Conservation (phyloP, 2,113 vertebrate species). For the Mus pahari region DNA sequence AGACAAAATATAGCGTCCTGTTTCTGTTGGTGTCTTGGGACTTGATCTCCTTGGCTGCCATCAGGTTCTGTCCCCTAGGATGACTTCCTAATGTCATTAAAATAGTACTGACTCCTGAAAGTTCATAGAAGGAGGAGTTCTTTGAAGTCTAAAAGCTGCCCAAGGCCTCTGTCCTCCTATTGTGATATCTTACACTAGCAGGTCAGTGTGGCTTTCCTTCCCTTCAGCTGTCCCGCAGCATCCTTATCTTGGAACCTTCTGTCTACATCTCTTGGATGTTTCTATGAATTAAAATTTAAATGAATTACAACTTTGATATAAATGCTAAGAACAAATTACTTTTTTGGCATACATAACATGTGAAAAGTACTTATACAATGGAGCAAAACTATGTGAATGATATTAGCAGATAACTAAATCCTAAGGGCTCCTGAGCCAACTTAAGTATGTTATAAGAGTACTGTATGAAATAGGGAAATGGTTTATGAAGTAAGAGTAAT, state of each 20-base stretch:
- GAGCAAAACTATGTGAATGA: not conserved
- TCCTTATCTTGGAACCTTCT: not conserved
- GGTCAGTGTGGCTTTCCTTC: not conserved
- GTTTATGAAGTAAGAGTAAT: not conserved
- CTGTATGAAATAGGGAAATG: not conserved
- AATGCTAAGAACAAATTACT: not conserved
- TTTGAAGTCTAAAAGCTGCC: not conserved
- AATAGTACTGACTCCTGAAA: constrained; percentile 26
- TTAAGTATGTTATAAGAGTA: not conserved
- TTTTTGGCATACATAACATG: not conserved
- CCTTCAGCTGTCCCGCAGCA: not conserved
- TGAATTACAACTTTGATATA: not conserved
- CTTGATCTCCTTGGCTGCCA: not conserved
- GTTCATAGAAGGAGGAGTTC: not conserved
- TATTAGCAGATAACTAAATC: not conserved
- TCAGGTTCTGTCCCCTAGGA: not conserved
- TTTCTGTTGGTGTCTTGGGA: not conserved
- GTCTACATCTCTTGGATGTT: not conserved
- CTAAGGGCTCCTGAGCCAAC: not conserved
- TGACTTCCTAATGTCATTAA: not conserved
- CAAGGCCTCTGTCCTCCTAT: not conserved
- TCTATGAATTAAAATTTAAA: no score
- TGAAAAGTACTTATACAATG: not conserved
- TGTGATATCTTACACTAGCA: not conserved
- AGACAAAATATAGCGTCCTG: not conserved